Evolutionary conservation across 1,140 invertebrate species (phyloP), one percentile per base, ranked within the genome.

Genomic region (Euborellia annulipes): DNA sequence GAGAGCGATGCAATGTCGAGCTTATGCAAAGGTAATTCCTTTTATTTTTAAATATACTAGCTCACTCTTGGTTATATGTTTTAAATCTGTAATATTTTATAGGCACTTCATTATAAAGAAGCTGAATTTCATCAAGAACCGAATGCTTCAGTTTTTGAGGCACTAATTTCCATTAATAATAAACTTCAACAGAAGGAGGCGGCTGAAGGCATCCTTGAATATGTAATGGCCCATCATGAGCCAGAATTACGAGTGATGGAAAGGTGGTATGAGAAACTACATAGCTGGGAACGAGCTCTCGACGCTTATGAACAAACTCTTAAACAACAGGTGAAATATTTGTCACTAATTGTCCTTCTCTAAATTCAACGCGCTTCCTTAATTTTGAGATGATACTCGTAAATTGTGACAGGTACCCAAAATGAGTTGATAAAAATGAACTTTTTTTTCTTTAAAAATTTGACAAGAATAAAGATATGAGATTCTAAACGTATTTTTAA

Each of bases 101-200:
- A 27, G 23, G 95, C 96, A 0, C 60, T 99, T 18, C 91, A 98
- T 62, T 99, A 98, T 60, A 98, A 95, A 68, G 96, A 99, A 65
- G 88, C 95, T 56, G 91, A 98, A 60, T 98, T 98, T 56, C 78
- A 78, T 46, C 64, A 68, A 50, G 67, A 61, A 2, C 68, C 71
- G n/a, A 82, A 72, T 20, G 77, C 82, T 18, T 79, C 85, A 49
- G 85, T 95, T 0, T 79, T 96, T 3, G 93, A 96, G 59, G 79
- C 88, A 3, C 66, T 97, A 0, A 97, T 98, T 54, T 88, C 90
- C 11, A 98, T 98, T 48, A 98, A 98, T 57, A 98, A 98, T 60
- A 98, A 99, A 64, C 65, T 99, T 9, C 94, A 98, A 59, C 92
- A 98, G 57, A 87, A 93, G 49, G 96, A 98, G 66, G 93, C 93